Base-by-base conservation (phyloP, 2,113 vertebrate species). In the Thamnaconus septentrionalis region DNA sequence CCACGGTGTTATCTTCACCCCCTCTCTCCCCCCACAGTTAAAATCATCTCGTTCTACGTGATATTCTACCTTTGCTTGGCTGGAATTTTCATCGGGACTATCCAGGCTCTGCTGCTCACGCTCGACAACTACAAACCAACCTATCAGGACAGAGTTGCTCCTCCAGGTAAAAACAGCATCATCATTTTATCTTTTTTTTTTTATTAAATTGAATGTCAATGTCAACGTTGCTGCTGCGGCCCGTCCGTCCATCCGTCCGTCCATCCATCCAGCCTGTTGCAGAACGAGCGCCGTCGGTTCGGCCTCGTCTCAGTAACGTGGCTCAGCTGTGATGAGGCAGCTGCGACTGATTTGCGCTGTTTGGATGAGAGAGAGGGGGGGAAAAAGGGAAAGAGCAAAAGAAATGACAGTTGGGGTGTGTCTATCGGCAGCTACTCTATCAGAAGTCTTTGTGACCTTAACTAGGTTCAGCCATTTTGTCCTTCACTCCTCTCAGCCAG, bases 61-160 rank as follows among this genome's bases (percentile, higher is more conserved):
- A 95, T 99, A 64, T 99, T 99, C 90, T 99, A 99, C 0, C 95
- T 95, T 53, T 99, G 95, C 89, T 91, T 99, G 91, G 97, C 97
- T 65, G 97, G 95, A 63, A 98, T 99, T 84, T 99, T 99, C 85
- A 91, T 98, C 1, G 97, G 97, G 80, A 99, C 97, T 91, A 98
- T 99, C 84, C 96, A 99, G 78, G 97, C 95, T 18, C 80, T 98
- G 93, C 90, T 99, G 85, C 90, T 98, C n/a, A 99, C 97, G 5
- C 77, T 98, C 81, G 96, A 93, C 31, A 92, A 93, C 66, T 94
- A 93, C 84, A 94, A 95, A 80, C 97, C 97, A 78, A 98, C 95
- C 50, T 98, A 99, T 79, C 97, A 98, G 91, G 97, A 99, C 91
- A 92, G 97, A 69, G 95, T 99, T 53, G 96, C 96, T 66, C 97